Evolutionary conservation across 2,797 vertebrate species (phyloP).

Genomic region (Acrocephalus scirpaceus): DNA sequence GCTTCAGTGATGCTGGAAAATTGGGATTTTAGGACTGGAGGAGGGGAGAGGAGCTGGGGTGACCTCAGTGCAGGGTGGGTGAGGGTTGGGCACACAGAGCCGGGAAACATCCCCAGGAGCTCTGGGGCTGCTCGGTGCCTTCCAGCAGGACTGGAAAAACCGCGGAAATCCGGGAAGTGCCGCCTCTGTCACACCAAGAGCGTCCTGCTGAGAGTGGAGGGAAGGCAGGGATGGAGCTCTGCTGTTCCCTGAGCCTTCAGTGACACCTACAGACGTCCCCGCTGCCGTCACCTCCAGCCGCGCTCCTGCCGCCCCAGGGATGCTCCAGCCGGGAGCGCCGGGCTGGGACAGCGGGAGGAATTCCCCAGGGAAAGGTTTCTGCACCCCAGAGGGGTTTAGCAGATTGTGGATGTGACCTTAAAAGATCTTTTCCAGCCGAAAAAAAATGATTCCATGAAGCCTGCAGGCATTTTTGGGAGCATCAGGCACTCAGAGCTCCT

Average conservation of each 20-base stretch:
- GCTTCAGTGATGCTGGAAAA: rapidly evolving
- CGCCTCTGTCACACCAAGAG: background rate
- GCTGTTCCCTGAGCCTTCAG: conserved; percentile 29
- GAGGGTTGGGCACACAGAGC: background rate
- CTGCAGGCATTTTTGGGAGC: background rate
- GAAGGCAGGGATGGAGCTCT: background rate
- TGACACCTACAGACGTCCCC: conserved; percentile 69
- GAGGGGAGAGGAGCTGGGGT: background rate
- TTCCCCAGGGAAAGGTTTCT: background rate
- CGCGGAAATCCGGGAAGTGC: background rate
- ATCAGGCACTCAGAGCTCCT: background rate
- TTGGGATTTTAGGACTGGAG: background rate
- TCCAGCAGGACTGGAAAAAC: background rate
- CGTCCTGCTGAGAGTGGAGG: background rate
- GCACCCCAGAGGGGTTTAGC: background rate
- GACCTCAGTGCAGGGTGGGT: rapidly evolving
- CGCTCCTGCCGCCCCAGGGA: background rate
- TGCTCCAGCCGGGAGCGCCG: background rate
- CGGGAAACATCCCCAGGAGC: background rate
- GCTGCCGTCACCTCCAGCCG: background rate
- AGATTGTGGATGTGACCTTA: background rate
- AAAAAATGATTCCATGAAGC: background rate
- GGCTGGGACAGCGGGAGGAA: rapidly evolving
- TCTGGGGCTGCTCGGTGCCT: background rate
- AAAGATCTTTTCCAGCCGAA: background rate